Conservation (phyloP, 2,888 invertebrate genomes). For the Rhaphigaster nebulosa region DNA sequence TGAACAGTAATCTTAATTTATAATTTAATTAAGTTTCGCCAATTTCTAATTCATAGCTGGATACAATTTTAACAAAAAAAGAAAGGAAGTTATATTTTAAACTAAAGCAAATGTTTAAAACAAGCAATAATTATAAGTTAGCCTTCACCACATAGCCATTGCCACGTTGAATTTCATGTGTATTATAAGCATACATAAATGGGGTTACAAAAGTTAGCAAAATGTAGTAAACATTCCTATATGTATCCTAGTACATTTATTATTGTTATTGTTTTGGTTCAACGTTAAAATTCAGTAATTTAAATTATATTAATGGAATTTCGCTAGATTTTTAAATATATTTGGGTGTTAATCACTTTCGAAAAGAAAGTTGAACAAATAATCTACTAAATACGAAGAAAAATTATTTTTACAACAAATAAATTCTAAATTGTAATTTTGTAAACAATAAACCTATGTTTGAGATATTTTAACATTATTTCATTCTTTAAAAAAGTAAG, state of each 20-base stretch:
- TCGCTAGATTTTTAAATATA: no score
- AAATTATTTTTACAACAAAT: neutral
- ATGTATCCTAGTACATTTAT: neutral
- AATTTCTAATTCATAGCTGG: no score
- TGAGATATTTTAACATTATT: no score
- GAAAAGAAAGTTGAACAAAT: neutral
- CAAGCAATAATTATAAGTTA: neutral
- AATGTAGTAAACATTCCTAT: neutral
- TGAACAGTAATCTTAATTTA: no score
- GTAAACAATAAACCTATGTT: no score
- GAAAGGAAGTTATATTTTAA: no score
- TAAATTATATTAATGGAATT: neutral
- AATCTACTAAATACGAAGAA: neutral
- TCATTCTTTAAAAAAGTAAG: no score
- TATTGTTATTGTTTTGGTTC: neutral
- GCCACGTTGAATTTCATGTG: neutral
- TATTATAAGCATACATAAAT: neutral
- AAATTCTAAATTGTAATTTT: no score
- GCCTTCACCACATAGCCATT: neutral
- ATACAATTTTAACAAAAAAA: no score
- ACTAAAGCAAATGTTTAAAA: neutral
- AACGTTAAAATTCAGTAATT: neutral
- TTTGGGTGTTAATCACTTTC: no score
- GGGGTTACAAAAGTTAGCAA: neutral
- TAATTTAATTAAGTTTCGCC: no score